A percentile compares a stretch with the other conserved stretches of the same genome.
These are phyloP conservation scores for Heterocephalus glaber DNA, from an alignment of 2,113 vertebrate genomes.

Conservation along the genomic window DNA sequence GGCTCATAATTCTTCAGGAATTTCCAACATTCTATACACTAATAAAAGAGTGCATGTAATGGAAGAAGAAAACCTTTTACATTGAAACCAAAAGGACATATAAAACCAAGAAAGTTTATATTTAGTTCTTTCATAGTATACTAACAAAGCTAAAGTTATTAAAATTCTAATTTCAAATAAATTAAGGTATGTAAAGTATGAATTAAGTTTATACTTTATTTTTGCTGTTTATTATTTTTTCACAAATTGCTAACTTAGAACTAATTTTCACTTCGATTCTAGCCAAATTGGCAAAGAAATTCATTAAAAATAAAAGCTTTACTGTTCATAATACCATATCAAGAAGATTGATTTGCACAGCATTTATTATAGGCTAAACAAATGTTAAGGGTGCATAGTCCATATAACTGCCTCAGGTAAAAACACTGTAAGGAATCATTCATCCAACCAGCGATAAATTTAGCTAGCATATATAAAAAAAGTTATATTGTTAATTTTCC, in stretches of 20 bases:
- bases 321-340: slow-evolving; percentile 73
- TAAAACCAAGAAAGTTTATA: slow-evolving; percentile 50
- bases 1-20: slow-evolving; percentile 57
- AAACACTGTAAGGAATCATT: slow-evolving; percentile 53
- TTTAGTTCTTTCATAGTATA: slow-evolving; percentile 61
- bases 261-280: slow-evolving; percentile 65
- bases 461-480: neutral
- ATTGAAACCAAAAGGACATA: slow-evolving; percentile 61
- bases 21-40: slow-evolving; percentile 65
- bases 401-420: slow-evolving; percentile 75
- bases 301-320: slow-evolving; percentile 76
- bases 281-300: slow-evolving; percentile 69
- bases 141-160: slow-evolving; percentile 42
- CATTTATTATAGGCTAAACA: slow-evolving; percentile 77
- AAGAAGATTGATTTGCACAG: slow-evolving; percentile 82
- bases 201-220: neutral
- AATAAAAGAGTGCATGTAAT: slow-evolving; percentile 61
- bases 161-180: slow-evolving; percentile 68
- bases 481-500: neutral
- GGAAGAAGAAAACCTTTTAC: slow-evolving; percentile 70
- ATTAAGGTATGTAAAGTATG: slow-evolving; percentile 19
- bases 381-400: slow-evolving; percentile 75
- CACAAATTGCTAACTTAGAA: slow-evolving; percentile 62
- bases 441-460: slow-evolving; percentile 66
- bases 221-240: slow-evolving; percentile 60